Percentiles rank a stretch among this genome's conserved stretches.
phyloP scores from a whole-genome alignment of 2,888 invertebrate genomes.

The Melinopterus prodromus region DNA sequence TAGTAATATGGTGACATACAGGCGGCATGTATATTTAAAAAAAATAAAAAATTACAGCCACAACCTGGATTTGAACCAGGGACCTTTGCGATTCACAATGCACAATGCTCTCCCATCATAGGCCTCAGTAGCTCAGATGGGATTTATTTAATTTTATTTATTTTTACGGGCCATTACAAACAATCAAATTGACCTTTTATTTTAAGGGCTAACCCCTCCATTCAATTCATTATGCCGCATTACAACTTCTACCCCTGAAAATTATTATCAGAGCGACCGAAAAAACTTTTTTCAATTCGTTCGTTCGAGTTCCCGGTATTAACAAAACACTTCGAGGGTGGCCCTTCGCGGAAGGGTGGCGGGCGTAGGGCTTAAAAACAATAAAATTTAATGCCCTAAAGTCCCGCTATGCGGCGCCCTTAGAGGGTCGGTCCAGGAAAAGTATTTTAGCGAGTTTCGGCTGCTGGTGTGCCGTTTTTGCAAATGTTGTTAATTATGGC shows the following conservation, averaged over 20 bases:
- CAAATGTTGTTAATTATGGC: background rate
- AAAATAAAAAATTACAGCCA: too few species aligned
- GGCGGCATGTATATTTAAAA: too few species aligned
- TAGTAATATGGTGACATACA: too few species aligned
- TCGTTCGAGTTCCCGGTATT: background rate
- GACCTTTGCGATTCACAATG: too few species aligned
- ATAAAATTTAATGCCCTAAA: background rate
- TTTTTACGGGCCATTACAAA: too few species aligned
- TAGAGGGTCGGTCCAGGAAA: background rate
- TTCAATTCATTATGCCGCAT: constrained; percentile 8
- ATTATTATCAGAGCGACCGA: background rate
- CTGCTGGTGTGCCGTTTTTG: background rate
- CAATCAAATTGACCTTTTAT: too few species aligned
- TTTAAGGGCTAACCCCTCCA: background rate
- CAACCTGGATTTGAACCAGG: too few species aligned
- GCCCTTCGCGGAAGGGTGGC: background rate
- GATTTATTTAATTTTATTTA: too few species aligned
- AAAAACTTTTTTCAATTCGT: constrained; percentile 9
- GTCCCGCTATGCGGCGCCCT: background rate
- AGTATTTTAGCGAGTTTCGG: background rate
- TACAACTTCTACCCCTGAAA: constrained; percentile 8
- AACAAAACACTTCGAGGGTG: background rate
- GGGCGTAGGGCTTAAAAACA: background rate
- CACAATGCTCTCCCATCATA: too few species aligned
- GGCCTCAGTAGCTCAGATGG: too few species aligned